Evolutionary conservation across 1,140 invertebrate species (phyloP).

Genomic region (Zaprionus tsacasi): DNA sequence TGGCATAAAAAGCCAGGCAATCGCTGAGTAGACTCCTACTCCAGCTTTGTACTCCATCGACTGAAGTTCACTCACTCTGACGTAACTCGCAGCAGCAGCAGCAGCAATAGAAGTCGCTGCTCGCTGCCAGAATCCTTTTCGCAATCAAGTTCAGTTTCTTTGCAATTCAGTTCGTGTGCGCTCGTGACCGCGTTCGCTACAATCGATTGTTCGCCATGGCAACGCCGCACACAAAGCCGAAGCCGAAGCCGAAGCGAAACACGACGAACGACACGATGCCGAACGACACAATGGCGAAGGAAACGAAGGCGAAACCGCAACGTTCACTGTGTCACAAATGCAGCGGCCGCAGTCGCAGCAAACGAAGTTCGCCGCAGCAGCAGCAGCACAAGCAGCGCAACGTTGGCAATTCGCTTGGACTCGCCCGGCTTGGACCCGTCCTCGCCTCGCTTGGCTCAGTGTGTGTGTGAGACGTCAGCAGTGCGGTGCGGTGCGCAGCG

Average conservation of each 20-base stretch:
- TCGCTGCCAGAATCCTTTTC: slow-evolving; percentile 20
- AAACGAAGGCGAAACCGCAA: slow-evolving; percentile 42
- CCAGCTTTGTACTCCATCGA: slow-evolving; percentile 62
- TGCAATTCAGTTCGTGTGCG: slow-evolving; percentile 62
- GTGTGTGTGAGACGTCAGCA: slow-evolving; percentile 46
- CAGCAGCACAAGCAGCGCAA: slow-evolving; percentile 26
- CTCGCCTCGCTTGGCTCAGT: slow-evolving; percentile 11
- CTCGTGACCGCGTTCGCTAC: slow-evolving; percentile 63
- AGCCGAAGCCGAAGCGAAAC: slow-evolving; percentile 2
- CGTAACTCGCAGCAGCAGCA: slow-evolving; percentile 17
- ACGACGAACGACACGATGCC: not conserved
- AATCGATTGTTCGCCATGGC: slow-evolving; percentile 77
- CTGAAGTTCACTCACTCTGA: slow-evolving; percentile 63
- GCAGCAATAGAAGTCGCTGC: slow-evolving; percentile 10
- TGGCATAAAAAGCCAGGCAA: slow-evolving; percentile 78
- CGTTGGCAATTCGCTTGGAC: not conserved
- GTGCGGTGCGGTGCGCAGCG: slow-evolving; percentile 22
- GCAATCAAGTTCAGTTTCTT: slow-evolving; percentile 35
- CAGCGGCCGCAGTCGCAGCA: slow-evolving; percentile 35
- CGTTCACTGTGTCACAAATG: slow-evolving; percentile 56
- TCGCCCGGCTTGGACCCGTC: not conserved
- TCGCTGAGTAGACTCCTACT: slow-evolving; percentile 75
- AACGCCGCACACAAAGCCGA: slow-evolving; percentile 31
- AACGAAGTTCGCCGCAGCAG: slow-evolving; percentile 27
- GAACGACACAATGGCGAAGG: not conserved